Evolutionary conservation across 2,113 vertebrate species (phyloP).

Genomic region (Tachysurus vachellii): DNA sequence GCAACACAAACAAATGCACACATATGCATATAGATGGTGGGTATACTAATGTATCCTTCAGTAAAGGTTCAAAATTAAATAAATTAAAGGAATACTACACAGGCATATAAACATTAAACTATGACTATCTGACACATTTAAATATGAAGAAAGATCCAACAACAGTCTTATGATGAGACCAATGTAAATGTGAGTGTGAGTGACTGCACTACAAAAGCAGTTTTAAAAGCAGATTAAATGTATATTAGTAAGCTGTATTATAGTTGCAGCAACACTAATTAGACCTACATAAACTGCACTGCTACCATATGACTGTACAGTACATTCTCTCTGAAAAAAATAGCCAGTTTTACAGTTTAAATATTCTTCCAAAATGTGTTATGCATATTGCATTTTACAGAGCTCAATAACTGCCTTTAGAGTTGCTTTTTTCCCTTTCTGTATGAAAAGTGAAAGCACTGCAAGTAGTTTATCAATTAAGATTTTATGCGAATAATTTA

Average conservation of each 20-base stretch:
- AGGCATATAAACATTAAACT: background rate
- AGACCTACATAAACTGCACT: background rate
- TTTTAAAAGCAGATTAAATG: background rate
- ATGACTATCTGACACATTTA: background rate
- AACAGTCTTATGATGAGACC: background rate
- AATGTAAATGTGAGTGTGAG: too few species aligned
- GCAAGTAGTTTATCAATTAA: background rate
- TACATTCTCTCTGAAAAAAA: background rate
- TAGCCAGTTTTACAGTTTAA: background rate
- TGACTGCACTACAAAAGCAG: background rate
- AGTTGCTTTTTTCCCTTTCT: background rate
- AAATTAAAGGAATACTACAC: background rate
- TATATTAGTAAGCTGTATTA: background rate
- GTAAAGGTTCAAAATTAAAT: background rate
- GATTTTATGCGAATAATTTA: background rate
- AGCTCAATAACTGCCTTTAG: background rate
- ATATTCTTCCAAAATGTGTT: background rate
- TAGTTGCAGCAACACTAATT: background rate
- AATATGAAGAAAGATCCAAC: background rate
- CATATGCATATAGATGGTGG: background rate
- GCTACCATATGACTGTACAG: background rate
- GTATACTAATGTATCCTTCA: background rate
- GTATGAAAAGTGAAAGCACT: background rate
- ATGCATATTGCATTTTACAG: background rate
- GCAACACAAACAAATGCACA: conserved; percentile 29